Percentiles rank a stretch among this genome's conserved stretches.
phyloP scores from a whole-genome alignment of 2,113 vertebrate genomes.

The Hippocampus comes region DNA sequence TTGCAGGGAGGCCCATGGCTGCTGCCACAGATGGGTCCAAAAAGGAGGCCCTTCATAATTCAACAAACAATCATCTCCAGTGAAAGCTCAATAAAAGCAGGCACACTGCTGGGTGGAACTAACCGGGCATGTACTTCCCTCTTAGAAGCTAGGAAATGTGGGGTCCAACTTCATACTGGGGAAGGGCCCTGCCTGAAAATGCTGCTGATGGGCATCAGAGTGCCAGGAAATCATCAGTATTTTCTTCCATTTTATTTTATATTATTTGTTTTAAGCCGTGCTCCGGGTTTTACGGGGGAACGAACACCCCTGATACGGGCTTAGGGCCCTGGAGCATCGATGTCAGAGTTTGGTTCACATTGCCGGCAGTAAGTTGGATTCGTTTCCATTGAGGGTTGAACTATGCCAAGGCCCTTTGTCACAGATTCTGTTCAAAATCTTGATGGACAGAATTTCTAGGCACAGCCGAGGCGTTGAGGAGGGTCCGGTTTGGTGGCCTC shows the following conservation, averaged over 20 bases:
- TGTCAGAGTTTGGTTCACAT: too few relatives aligned
- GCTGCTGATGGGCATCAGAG: constrained; percentile 51
- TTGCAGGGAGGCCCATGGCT: constrained; percentile 35
- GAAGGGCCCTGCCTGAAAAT: constrained; percentile 68
- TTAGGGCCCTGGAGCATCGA: too few relatives aligned
- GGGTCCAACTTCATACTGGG: constrained; percentile 26
- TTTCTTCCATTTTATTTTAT: background rate
- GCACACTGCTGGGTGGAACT: constrained; percentile 55
- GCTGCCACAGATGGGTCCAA: constrained; percentile 35
- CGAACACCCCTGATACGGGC: too few relatives aligned
- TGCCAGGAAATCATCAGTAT: constrained; percentile 8
- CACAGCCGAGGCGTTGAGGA: too few relatives aligned
- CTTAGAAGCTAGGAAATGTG: constrained; percentile 35
- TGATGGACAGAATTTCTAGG: too few relatives aligned
- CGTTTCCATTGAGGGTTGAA: too few relatives aligned
- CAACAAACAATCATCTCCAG: constrained; percentile 77
- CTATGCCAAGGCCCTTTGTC: too few relatives aligned
- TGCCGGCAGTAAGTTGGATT: too few relatives aligned
- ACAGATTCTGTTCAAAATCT: too few relatives aligned
- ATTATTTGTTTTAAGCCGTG: background rate
- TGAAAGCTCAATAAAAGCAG: constrained; percentile 65
- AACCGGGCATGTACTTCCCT: constrained; percentile 55
- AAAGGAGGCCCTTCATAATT: constrained; percentile 70
- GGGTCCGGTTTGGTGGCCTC: too few relatives aligned
- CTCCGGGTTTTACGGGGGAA: too few relatives aligned